phyloP scores from a whole-genome alignment of 2,888 invertebrate genomes.

The Auanema sp. region DNA sequence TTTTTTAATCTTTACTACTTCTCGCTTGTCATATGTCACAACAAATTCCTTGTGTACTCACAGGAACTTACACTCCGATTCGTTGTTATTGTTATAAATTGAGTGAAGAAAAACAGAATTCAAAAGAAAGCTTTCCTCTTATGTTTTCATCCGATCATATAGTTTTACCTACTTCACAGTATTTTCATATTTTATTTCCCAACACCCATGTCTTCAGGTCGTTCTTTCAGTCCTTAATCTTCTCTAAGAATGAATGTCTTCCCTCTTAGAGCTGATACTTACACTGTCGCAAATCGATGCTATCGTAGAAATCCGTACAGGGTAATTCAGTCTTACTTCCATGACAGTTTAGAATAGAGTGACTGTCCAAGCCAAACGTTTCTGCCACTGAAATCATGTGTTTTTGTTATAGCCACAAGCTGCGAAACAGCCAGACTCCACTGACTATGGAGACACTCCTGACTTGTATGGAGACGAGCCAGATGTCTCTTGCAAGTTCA shows the following conservation, averaged over 20 bases:
- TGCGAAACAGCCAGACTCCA: background rate
- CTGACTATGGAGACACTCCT: conserved; percentile 26
- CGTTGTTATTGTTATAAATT: no score
- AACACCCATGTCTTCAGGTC: background rate
- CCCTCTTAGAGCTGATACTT: conserved; percentile 23
- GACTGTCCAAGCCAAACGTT: background rate
- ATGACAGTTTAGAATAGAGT: background rate
- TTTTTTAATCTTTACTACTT: background rate
- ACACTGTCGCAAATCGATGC: conserved; percentile 18
- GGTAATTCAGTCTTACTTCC: background rate
- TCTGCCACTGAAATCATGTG: background rate
- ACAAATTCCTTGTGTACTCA: no score
- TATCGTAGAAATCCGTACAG: conserved; percentile 25
- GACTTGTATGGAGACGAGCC: conserved; percentile 27
- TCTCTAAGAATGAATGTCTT: background rate
- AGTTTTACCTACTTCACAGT: background rate
- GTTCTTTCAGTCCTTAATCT: background rate
- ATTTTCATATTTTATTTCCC: background rate
- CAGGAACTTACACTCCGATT: no score
- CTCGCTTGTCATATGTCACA: no score
- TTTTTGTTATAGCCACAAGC: background rate
- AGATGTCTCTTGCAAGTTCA: no score
- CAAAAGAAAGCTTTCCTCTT: background rate
- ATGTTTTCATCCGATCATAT: background rate
- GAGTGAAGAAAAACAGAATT: no score